Evolutionary conservation across 2,113 vertebrate genomes (phyloP), one percentile per base, ranked within the genome.

Genomic region (Balaeniceps rex): DNA sequence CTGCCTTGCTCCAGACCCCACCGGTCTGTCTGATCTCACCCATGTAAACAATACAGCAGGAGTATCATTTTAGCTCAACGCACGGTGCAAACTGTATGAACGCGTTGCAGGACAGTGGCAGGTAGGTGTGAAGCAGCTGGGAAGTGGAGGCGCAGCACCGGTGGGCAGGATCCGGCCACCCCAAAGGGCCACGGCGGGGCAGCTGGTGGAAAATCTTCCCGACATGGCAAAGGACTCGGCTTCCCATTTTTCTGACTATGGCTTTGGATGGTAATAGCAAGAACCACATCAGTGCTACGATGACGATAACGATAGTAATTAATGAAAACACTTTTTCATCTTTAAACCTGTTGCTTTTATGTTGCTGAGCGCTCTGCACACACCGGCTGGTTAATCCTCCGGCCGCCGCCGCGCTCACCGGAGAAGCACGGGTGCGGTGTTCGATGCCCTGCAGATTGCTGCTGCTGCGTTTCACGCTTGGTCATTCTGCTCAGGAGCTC

Each of bases 61-160:
- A 4, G 26, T 1, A 28, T 46, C 1, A 0, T 15, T n/a, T n/a
- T 2, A 21, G 71, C 71, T 6, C 46, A 22, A 1, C 1, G 1
- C 1, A 4, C 6, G 1, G 15, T 33, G 22, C 26, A 1, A 11
- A 5, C 15, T 12, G 10, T 4, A 5, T 1, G 44, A 24, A 12
- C 0, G 6, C 10, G 51, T 17, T 6, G 8, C 21, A 2, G 36
- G 38, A 13, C 1, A 4, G 65, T 3, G 52, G 26, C 8, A 6
- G 78, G 44, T 4, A 6, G 6, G 1, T 10, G 52, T 2, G 52
- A 10, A 11, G 51, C 82, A n/a, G 82, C 36, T 3, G 42, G 65
- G 44, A 34, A 7, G 14, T 1, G 14, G n/a, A 16, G 31, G 19
- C 2, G 2, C 42, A 33, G 47, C 11, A 2, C 8, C 3, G 7